These are phyloP conservation scores for Protomyctophum bolini DNA, from an alignment of 2,113 vertebrate species.

Conservation along the genomic window DNA sequence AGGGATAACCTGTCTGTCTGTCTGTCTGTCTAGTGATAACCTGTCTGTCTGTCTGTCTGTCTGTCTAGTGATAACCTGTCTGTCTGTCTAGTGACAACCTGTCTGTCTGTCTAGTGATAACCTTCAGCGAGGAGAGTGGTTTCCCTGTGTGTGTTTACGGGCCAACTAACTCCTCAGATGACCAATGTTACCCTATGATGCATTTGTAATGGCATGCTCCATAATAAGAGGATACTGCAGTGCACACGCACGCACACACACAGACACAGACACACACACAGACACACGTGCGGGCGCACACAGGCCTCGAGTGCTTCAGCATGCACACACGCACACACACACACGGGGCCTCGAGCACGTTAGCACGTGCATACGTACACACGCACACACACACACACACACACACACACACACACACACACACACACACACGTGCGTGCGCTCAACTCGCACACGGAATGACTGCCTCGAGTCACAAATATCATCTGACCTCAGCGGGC, in stretches of 20 bases:
- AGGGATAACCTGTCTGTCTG: no score
- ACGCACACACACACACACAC: slow-evolving; percentile 17
- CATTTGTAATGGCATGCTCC: slow-evolving; percentile 72
- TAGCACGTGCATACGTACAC: slow-evolving; percentile 26
- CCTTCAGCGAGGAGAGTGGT: not conserved
- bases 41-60: not conserved
- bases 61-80: not conserved
- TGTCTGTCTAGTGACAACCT: no score
- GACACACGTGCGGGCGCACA: slow-evolving; percentile 3
- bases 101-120: not conserved
- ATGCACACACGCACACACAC: slow-evolving; percentile 23
- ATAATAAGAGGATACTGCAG: slow-evolving; percentile 70
- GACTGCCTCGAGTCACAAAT: slow-evolving; percentile 69
- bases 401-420: slow-evolving; percentile 41
- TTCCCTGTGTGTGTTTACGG: slow-evolving; percentile 49
- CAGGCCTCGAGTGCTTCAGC: slow-evolving; percentile 34
- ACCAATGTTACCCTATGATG: slow-evolving; percentile 59
- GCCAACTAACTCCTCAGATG: slow-evolving; percentile 43
- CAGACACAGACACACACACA: slow-evolving; percentile 46
- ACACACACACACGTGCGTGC: slow-evolving; percentile 33
- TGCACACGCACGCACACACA: not conserved
- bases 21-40: no score
- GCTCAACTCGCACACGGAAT: slow-evolving; percentile 31
- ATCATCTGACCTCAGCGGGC: slow-evolving; percentile 74
- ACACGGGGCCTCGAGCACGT: slow-evolving; percentile 13